Evolutionary conservation across 2,888 invertebrate species (phyloP).

Genomic region (Napeogenes inachia): DNA sequence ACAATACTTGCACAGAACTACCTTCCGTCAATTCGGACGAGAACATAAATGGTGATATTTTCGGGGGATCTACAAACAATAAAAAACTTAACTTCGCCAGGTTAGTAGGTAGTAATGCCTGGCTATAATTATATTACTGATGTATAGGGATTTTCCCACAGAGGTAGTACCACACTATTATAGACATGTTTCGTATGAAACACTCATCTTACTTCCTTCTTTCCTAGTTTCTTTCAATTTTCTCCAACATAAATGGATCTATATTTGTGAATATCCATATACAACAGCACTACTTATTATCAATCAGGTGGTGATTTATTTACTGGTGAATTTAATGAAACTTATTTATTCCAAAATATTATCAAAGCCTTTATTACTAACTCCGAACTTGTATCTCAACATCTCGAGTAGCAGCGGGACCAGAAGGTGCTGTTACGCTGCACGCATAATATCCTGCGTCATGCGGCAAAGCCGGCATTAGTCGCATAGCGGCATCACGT

Average conservation of each 20-base stretch:
- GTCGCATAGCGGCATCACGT: slow-evolving; percentile 51
- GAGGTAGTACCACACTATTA: too few relatives aligned
- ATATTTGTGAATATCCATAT: neutral
- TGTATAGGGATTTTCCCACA: too few relatives aligned
- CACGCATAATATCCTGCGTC: slow-evolving; percentile 89
- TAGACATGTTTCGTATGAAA: too few relatives aligned
- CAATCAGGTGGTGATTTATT: too few relatives aligned
- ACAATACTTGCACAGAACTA: slow-evolving; percentile 87
- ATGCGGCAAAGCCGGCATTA: slow-evolving; percentile 59
- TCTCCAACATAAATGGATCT: too few relatives aligned
- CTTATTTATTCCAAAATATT: neutral
- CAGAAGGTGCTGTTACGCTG: slow-evolving; percentile 83
- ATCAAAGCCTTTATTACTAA: slow-evolving; percentile 49
- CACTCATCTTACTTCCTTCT: too few relatives aligned
- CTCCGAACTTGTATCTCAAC: slow-evolving; percentile 84
- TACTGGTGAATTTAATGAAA: neutral
- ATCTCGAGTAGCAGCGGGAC: slow-evolving; percentile 82
- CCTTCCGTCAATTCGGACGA: slow-evolving; percentile 89
- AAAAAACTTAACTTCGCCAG: too few relatives aligned
- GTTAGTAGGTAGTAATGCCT: too few relatives aligned
- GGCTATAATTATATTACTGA: too few relatives aligned
- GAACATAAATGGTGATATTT: slow-evolving; percentile 90
- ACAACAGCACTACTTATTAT: neutral
- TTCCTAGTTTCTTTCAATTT: too few relatives aligned
- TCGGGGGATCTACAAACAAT: slow-evolving; percentile 81